Evolutionary conservation across 2,888 invertebrate species (phyloP).

Genomic region (Melinopterus prodromus): DNA sequence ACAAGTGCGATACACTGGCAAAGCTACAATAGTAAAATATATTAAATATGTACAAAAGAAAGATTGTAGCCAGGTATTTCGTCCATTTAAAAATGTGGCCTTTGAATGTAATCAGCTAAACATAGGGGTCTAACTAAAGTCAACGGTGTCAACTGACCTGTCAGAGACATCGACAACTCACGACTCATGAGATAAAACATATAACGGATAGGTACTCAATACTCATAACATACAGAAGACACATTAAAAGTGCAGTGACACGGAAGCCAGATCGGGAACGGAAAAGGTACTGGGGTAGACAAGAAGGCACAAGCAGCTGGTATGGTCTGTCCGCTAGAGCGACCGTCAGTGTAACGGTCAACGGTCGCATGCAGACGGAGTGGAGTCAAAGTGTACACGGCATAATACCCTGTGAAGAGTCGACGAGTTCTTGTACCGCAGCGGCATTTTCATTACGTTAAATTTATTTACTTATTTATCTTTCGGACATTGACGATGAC

Average conservation of each 20-base stretch:
- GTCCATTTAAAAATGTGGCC: slow-evolving; percentile 58
- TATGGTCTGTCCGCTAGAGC: slow-evolving; percentile 42
- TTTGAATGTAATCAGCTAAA: slow-evolving; percentile 41
- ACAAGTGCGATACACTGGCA: slow-evolving; percentile 51
- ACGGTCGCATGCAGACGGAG: slow-evolving; percentile 18
- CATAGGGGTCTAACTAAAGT: slow-evolving; percentile 55
- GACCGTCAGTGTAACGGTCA: neutral
- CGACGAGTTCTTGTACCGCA: slow-evolving; percentile 45
- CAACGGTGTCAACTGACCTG: slow-evolving; percentile 51
- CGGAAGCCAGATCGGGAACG: slow-evolving; percentile 53
- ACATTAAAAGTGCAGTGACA: slow-evolving; percentile 55
- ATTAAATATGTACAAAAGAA: slow-evolving; percentile 55
- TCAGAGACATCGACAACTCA: slow-evolving; percentile 47
- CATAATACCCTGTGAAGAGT: slow-evolving; percentile 48
- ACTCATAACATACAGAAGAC: slow-evolving; percentile 50
- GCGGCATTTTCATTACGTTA: slow-evolving; percentile 34
- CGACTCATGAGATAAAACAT: slow-evolving; percentile 45
- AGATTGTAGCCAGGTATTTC: slow-evolving; percentile 56
- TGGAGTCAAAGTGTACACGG: slow-evolving; percentile 37
- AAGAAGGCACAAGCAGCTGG: slow-evolving; percentile 61
- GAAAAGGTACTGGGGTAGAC: slow-evolving; percentile 51
- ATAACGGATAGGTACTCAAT: slow-evolving; percentile 34
- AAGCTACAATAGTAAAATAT: slow-evolving; percentile 55
- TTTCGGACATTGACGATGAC: slow-evolving; percentile 53
- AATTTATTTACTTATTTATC: slow-evolving; percentile 27